Evolutionary conservation across 1,140 invertebrate genomes (phyloP), one percentile per base, ranked within the genome.

Genomic region (Bombus superbus): DNA sequence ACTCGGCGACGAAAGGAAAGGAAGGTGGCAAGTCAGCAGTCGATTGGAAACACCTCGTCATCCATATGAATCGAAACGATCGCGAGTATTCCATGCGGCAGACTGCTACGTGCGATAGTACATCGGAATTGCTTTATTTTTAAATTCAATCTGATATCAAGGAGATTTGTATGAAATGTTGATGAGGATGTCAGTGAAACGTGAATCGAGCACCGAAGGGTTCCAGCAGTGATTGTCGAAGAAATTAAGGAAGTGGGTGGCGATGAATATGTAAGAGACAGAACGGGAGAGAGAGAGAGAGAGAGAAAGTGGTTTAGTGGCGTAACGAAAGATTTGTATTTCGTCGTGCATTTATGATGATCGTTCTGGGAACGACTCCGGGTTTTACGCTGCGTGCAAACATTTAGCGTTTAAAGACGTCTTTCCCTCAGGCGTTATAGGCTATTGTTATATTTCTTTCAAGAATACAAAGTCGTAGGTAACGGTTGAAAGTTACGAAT

Each of bases 161-260:
- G 38, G 57, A 28, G 25, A 62, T 40, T 77, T 40, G 75, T 62
- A n/a, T 62, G 38, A 77, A 62, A 62, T 62, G 74, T 76, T 59
- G 74, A 76, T 76, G 74, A 76, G 74, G 53, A 76, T 62, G 75
- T 77, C 35, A 35, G 75, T 40, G 75, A 77, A 38, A 42, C 35
- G 75, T 62, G 75, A 35, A 57, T 77, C n/a, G 57, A 62, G 38
- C 9, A 4, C 6, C 35, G 32, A 57, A 38, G 47, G 28, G 74
- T 38, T 38, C 22, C 44, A 25, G 25, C 47, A 38, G 32, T 38
- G 73, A 22, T 57, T 75, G 73, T 57, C 38, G 73, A 28, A 22
- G 47, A 57, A 75, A 75, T 75, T 57, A 75, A 25, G 32, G 32
- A 47, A 38, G 74, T 59, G 74, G 74, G 74, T 38, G 74, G 74